Evolutionary conservation across 2,113 vertebrate species (phyloP).

Genomic region (Typhlomys cinereus): DNA sequence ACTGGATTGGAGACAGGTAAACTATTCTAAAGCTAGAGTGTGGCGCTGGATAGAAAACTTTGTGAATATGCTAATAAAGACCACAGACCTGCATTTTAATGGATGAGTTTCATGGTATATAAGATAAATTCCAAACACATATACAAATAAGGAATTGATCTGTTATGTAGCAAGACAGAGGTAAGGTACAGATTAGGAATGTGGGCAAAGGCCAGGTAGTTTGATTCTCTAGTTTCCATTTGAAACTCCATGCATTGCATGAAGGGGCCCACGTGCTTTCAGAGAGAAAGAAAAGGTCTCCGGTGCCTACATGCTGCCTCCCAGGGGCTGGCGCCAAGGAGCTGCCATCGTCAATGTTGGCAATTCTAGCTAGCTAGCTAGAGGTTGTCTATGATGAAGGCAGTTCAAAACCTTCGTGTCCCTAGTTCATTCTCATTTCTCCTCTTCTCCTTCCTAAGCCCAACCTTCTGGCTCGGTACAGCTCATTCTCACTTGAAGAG

Average conservation of each 20-base stretch:
- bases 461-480: slow-evolving; percentile 19
- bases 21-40: background rate
- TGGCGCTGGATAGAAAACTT: background rate
- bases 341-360: background rate
- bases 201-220: background rate
- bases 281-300: background rate
- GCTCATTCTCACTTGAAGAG: slow-evolving; percentile 50
- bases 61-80: background rate
- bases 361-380: background rate
- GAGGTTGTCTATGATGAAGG: background rate
- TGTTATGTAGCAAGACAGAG: background rate
- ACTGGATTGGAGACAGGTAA: background rate
- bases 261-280: background rate
- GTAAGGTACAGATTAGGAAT: background rate
- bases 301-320: background rate
- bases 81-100: background rate
- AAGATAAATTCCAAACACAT: background rate
- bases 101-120: background rate
- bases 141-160: background rate
- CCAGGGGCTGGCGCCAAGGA: background rate
- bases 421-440: background rate
- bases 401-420: background rate
- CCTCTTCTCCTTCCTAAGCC: background rate
- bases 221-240: background rate
- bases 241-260: background rate